These are phyloP conservation scores for Orchesellides sinensis DNA, from an alignment of 2,888 invertebrate species.

Conservation along the genomic window DNA sequence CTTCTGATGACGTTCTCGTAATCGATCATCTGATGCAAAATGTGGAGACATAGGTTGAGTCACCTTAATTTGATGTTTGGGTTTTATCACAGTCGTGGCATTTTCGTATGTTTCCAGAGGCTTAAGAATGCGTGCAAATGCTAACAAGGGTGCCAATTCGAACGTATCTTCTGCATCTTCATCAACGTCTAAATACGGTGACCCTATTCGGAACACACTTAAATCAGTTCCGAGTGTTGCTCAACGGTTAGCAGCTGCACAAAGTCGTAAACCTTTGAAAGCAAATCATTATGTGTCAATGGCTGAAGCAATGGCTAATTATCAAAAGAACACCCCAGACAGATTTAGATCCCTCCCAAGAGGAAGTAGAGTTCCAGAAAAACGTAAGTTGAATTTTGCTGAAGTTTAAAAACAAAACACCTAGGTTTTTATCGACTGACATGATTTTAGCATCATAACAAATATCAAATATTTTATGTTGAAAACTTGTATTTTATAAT, in stretches of 20 bases:
- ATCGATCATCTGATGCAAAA: conserved; percentile 71
- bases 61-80: conserved; percentile 39
- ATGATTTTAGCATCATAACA: no score
- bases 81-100: neutral
- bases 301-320: conserved; percentile 81
- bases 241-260: conserved; percentile 17
- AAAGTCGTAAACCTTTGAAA: conserved; percentile 27
- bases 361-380: conserved; percentile 41
- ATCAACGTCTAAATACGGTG: neutral
- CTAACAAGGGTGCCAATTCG: neutral
- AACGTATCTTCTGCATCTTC: neutral
- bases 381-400: conserved; percentile 16
- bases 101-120: conserved; percentile 63
- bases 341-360: conserved; percentile 78
- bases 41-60: conserved; percentile 70
- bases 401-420: no score
- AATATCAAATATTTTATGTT: conserved; percentile 77
- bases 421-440: no score
- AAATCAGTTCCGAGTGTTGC: neutral
- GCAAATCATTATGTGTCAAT: conserved; percentile 79
- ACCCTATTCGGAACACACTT: neutral
- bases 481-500: conserved; percentile 16
- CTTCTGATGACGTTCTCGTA: conserved; percentile 66
- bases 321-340: conserved; percentile 81
- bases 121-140: neutral